phyloP scores from a whole-genome alignment of 2,888 invertebrate genomes.

The Melikaiella ostensackeni region DNA sequence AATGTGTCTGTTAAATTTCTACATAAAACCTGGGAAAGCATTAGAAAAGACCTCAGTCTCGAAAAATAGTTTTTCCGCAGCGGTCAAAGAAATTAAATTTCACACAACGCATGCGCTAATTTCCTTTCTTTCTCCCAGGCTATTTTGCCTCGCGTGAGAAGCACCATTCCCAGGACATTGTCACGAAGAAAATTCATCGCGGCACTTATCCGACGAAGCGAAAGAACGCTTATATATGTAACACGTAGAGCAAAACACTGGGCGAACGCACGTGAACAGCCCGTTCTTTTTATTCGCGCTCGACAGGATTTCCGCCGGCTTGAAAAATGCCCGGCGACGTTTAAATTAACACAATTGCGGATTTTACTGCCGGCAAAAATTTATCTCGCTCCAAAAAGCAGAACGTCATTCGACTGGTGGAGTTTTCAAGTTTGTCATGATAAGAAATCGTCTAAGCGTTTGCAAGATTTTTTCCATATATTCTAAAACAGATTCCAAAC shows the following conservation, averaged over 20 bases:
- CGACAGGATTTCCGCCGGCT: slow-evolving; percentile 26
- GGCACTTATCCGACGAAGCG: slow-evolving; percentile 25
- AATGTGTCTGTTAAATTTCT: not conserved
- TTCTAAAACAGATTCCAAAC: no score
- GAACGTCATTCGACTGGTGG: not conserved
- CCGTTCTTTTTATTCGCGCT: slow-evolving; percentile 20
- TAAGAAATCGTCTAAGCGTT: not conserved
- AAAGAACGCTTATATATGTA: slow-evolving; percentile 36
- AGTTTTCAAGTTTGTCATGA: not conserved
- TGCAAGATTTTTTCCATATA: not conserved
- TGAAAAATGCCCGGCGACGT: slow-evolving; percentile 28
- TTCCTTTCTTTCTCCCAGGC: not conserved
- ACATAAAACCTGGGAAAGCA: not conserved
- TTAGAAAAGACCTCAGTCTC: not conserved
- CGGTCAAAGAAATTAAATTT: slow-evolving; percentile 4
- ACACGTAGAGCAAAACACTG: slow-evolving; percentile 31
- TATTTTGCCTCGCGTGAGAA: slow-evolving; percentile 14
- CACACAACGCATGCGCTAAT: not conserved
- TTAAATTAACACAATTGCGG: slow-evolving; percentile 38
- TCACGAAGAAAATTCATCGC: slow-evolving; percentile 37
- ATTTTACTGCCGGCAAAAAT: slow-evolving; percentile 19
- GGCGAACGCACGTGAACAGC: slow-evolving; percentile 30
- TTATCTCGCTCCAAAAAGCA: not conserved
- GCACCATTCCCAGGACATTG: slow-evolving; percentile 17
- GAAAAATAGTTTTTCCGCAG: not conserved